A percentile compares a stretch with the other conserved stretches of the same genome.
Evolutionary conservation across 1,140 invertebrate genomes (phyloP).

Genomic region (Pseudomyrmex sp.): DNA sequence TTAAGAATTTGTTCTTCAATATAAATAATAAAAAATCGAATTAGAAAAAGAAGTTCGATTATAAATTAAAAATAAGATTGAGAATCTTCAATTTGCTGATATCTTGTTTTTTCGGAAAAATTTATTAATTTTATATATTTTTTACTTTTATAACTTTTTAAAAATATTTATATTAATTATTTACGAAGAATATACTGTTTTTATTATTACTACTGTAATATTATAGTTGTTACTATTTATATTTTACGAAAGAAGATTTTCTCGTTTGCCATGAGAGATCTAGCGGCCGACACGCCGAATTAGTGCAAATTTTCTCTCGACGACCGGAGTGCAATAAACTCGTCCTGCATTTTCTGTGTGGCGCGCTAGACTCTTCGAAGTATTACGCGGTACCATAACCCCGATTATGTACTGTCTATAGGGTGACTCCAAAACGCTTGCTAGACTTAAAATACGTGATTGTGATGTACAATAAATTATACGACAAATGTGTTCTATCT

Average conservation of each 20-base stretch:
- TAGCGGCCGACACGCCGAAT: constrained; percentile 47
- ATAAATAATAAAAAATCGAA: no score
- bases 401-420: constrained; percentile 67
- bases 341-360: constrained; percentile 71
- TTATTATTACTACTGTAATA: no score
- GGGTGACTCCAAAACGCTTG: constrained; percentile 49
- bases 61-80: no score
- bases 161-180: no score
- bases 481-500: neutral
- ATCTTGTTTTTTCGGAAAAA: no score
- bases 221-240: neutral
- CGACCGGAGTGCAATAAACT: constrained; percentile 72
- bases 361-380: constrained; percentile 66
- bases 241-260: neutral
- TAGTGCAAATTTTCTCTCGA: constrained; percentile 54
- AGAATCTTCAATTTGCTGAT: no score
- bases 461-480: neutral
- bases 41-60: no score
- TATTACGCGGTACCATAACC: constrained; percentile 77
- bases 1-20: no score
- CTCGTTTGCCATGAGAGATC: constrained; percentile 1
- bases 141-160: no score
- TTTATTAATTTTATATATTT: no score
- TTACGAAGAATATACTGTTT: no score
- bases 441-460: constrained; percentile 9